These are phyloP conservation scores for Gallinago nigripennis DNA, from an alignment of 2,797 vertebrate species.

Conservation along the genomic window DNA sequence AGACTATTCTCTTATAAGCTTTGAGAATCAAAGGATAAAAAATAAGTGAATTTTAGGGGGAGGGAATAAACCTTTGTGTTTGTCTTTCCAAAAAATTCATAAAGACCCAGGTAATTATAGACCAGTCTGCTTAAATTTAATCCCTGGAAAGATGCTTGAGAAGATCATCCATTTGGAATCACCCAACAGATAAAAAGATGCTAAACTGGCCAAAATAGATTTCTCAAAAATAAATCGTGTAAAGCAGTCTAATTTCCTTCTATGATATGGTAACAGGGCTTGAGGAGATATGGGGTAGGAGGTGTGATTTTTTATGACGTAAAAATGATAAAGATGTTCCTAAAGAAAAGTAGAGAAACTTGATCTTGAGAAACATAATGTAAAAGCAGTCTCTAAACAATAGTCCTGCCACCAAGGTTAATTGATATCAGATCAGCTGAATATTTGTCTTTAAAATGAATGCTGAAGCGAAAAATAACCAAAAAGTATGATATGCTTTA, in stretches of 20 bases:
- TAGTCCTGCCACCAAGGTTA: not conserved
- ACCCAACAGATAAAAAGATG: not conserved
- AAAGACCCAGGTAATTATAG: not conserved
- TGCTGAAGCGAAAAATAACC: not conserved
- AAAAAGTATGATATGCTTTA: not conserved
- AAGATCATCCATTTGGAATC: constrained; percentile 2
- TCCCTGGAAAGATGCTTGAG: constrained; percentile 13
- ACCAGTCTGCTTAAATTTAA: not conserved
- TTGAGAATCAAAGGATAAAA: constrained; percentile 27
- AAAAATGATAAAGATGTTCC: not conserved
- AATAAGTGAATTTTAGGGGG: not conserved
- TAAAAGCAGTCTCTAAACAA: not conserved
- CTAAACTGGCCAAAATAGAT: not conserved
- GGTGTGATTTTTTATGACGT: not conserved
- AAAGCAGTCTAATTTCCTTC: constrained; percentile 7
- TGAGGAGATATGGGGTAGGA: not conserved
- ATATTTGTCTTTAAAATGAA: not conserved
- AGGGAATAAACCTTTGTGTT: not conserved
- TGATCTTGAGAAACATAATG: not conserved
- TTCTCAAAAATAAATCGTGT: constrained; percentile 2
- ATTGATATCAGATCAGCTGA: not conserved
- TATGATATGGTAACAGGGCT: not conserved
- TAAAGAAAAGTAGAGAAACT: not conserved
- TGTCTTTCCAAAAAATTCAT: not conserved
- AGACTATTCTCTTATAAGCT: not conserved